Base-by-base conservation (phyloP, 1,140 invertebrate species). In the Helicoverpa armigera region DNA sequence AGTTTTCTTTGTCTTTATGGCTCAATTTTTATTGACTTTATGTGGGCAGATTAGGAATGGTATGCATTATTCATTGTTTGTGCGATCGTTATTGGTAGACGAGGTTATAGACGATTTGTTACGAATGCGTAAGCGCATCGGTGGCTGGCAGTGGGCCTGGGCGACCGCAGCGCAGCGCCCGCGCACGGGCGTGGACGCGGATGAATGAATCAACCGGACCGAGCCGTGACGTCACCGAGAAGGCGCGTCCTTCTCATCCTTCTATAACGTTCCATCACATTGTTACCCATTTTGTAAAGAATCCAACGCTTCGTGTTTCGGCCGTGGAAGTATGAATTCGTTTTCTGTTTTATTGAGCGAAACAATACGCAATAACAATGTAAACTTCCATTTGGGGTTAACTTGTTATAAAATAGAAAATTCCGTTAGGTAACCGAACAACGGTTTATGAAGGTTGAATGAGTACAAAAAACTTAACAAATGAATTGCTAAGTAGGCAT, bases 201-300 rank as follows among this genome's bases (percentile, higher is more conserved):
- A 83, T 75, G 81, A 87, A 86, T 92, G 90, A 91, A 87, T 92
- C 90, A 93, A 79, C 77, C 67, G 67, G 51, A 54, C 75, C 75
- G 53, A 18, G 80, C 16, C 79, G 81, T 91, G 88, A 91, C 90
- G 92, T 94, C 91, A 94, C 85, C 84, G 70, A 75, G 72, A 87
- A 88, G 90, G 89, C 88, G 86, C 89, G 89, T 90, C 89, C 87
- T 86, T 80, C 82, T 82, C 83, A 81, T 87, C 88, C 85, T 87
- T 89, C 82, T 83, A 87, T 75, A 85, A 83, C 60, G 82, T 80
- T 82, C 83, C 75, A 77, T 67, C 29, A 54, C 61, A 54, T 77
- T 67, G 75, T 50, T 60, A 18, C 9, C 51, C 50, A 67, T 77
- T 56, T 77, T 77, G 75, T 77, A 67, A 77, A 77, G 48, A 54